phyloP scores from a whole-genome alignment of 2,888 invertebrate genomes.

The Andricus curvator region DNA sequence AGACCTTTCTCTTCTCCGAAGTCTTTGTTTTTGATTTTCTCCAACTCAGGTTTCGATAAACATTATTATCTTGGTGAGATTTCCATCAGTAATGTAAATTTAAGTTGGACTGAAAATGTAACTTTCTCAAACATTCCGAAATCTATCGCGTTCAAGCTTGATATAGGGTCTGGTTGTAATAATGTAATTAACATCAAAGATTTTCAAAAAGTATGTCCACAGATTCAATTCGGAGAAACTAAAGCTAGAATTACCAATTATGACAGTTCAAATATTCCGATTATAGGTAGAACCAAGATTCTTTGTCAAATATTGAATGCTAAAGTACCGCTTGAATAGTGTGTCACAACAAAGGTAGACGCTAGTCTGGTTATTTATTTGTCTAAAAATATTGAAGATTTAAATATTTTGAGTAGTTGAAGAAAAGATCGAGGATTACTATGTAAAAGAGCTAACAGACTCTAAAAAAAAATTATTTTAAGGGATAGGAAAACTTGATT shows the following conservation, averaged over 20 bases:
- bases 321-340: background rate
- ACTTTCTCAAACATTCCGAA: slow-evolving; percentile 25
- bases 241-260: slow-evolving; percentile 8
- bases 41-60: background rate
- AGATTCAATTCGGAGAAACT: background rate
- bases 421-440: background rate
- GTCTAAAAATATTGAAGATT: slow-evolving; percentile 39
- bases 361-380: background rate
- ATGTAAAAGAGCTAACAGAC: background rate
- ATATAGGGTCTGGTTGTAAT: slow-evolving; percentile 42
- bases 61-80: background rate
- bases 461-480: slow-evolving; percentile 44
- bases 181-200: slow-evolving; percentile 3
- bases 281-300: slow-evolving; percentile 1
- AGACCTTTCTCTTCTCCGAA: no score
- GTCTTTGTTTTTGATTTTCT: no score
- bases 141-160: slow-evolving; percentile 38
- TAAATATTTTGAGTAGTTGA: slow-evolving; percentile 14
- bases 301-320: slow-evolving; percentile 8
- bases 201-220: background rate
- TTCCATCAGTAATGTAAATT: slow-evolving; percentile 9
- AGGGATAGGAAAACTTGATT: slow-evolving; percentile 44
- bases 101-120: slow-evolving; percentile 39
- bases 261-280: slow-evolving; percentile 9
- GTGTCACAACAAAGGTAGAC: background rate